Conservation (phyloP, 2,797 vertebrate species). For the Masticophis lateralis region DNA sequence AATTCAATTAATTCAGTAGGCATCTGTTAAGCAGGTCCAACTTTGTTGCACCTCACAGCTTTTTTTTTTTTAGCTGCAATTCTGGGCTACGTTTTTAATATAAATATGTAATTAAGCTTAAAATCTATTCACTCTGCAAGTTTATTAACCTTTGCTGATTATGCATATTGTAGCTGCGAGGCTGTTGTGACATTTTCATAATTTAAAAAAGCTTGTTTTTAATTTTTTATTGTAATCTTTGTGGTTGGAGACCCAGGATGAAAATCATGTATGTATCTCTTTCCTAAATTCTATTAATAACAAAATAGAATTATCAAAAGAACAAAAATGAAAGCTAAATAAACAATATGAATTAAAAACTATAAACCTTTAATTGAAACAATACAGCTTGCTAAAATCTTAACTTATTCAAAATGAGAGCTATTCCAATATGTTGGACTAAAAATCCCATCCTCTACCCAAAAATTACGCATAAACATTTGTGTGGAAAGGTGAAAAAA, state of each 20-base stretch:
- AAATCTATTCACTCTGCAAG: slow-evolving; percentile 39
- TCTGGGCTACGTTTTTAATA: slow-evolving; percentile 46
- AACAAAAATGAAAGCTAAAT: slow-evolving; percentile 9
- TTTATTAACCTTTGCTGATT: slow-evolving; percentile 55
- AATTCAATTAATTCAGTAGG: slow-evolving; percentile 60
- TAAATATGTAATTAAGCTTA: slow-evolving; percentile 34
- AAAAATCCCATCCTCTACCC: neutral
- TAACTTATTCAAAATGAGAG: neutral
- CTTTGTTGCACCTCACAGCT: slow-evolving; percentile 20
- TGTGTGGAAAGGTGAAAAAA: neutral
- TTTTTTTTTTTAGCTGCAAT: slow-evolving; percentile 33
- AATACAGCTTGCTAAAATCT: slow-evolving; percentile 16
- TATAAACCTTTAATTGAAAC: slow-evolving; percentile 8
- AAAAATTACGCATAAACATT: neutral
- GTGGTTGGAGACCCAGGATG: neutral
- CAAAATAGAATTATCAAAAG: slow-evolving; percentile 10
- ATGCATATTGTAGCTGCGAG: slow-evolving; percentile 36
- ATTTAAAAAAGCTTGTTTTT: slow-evolving; percentile 36
- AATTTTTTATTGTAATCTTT: slow-evolving; percentile 41
- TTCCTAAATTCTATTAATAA: slow-evolving; percentile 20
- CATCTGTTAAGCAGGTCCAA: slow-evolving; percentile 52
- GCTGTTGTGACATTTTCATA: slow-evolving; percentile 35
- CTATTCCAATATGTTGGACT: neutral
- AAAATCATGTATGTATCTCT: slow-evolving; percentile 26
- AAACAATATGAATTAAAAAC: neutral